Base-by-base conservation (phyloP, 53 echinoderm and acorn worm species). In the Actinopyga echinites region DNA sequence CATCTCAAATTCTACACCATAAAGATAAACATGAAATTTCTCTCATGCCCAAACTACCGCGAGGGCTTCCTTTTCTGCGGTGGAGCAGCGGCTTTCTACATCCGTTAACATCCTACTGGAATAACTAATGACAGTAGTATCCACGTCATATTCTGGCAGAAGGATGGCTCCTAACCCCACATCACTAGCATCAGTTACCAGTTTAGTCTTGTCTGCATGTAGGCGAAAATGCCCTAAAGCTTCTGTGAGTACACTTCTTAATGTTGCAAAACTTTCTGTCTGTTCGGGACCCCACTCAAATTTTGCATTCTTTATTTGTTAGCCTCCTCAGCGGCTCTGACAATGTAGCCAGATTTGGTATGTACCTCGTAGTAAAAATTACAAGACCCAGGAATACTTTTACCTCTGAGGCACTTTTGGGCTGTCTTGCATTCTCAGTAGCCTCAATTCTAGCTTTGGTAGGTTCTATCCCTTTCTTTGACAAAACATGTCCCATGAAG, bases 351-450 rank as follows among this genome's bases (percentile, higher is more conserved):
- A 86, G 54, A 57, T 90, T 84, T 77, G 89, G 84, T 34, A 89
- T 92, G 57, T 83, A 92, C 31, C 89, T 86, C n/a, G 89, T 86
- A 5, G 86, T 86, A 67, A 89, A 92, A 34, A 89, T 85, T 40
- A 92, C 89, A 54, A 89, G 68, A 19, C 92, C 89, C 0, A 92
- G 74, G 53, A 92, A 89, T 55, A 86, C 89, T 11, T 73, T 89
- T 34, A 92, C 86, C 42, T 92, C 89, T 38, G 80, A 60, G 23
- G 80, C 84, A 80, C 61, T 84, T 5, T 24, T 55, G 1, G 87
- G 87, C 62, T 79, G 42, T 57, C 62, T 84, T 56, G 87, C 84
- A 60, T 87, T 64, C 43, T 71, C 79, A 80, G 86, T 65, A 5
- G 86, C 56, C 62, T 73, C 65, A 4, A 92, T 84, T 15, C 87